Percentiles rank a stretch among this genome's conserved stretches.
Evolutionary conservation across 2,888 invertebrate species (phyloP).

Genomic region (Melinopterus prodromus): DNA sequence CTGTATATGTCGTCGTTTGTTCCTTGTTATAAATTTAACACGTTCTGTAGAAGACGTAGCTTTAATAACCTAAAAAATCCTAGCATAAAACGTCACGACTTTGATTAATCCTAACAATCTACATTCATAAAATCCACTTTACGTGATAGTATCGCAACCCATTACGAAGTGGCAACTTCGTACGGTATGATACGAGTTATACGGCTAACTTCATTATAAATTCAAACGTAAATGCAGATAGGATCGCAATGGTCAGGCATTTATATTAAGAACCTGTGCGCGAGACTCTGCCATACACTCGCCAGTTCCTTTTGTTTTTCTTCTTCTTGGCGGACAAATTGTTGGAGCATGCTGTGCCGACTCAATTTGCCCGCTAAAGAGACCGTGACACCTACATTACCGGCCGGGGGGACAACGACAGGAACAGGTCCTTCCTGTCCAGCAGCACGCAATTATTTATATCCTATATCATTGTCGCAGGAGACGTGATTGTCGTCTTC

Average conservation of each 20-base stretch:
- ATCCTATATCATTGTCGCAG: not conserved
- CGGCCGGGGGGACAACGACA: not conserved
- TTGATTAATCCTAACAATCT: not conserved
- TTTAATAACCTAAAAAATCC: not conserved
- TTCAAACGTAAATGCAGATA: not conserved
- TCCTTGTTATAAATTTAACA: not conserved
- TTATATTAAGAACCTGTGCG: not conserved
- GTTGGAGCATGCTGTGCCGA: not conserved
- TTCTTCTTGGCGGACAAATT: not conserved
- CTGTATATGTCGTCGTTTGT: not conserved
- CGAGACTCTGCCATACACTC: not conserved
- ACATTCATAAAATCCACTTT: not conserved
- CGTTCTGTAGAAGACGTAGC: not conserved
- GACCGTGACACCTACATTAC: conserved; percentile 4
- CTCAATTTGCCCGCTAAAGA: not conserved
- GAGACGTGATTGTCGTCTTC: not conserved
- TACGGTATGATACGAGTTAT: not conserved
- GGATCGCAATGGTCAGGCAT: not conserved
- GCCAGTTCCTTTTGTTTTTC: not conserved
- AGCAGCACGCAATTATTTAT: not conserved
- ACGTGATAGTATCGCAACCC: not conserved
- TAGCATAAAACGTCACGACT: not conserved
- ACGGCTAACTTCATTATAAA: not conserved
- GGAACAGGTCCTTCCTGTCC: not conserved
- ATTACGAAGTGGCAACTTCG: not conserved